Base-by-base conservation (phyloP, 30 jellyfish, hydroid and myxozoan genomes). In the Rhopilema esculentum region DNA sequence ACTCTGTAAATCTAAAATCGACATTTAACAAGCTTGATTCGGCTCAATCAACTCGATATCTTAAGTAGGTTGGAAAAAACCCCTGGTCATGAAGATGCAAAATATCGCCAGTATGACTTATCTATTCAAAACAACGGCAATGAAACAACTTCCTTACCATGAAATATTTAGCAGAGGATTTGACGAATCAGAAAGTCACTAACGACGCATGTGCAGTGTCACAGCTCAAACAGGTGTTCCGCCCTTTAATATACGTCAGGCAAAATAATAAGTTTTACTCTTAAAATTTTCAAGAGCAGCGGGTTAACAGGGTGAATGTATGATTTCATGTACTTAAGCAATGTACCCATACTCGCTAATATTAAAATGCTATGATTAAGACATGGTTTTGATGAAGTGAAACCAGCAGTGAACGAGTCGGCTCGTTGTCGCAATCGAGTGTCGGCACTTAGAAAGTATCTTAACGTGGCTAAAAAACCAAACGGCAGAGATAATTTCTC, bases 401-500 rank as follows among this genome's bases (percentile, higher is more conserved):
- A 25, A 49, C n/a, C 25, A 63, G n/a, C 18, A 66, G 68, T 24
- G 32, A 30, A 18, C 70, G 25, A 0, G 79, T 78, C 78, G 79
- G 88, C 75, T 17, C 66, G 79, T 61, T 78, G 63, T 21, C 24
- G 79, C 49, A 16, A 4, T 68, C 51, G 30, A 8, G 30, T 26
- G 88, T 78, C 79, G 88, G 90, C 90, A 40, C 57, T 32, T 33
- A 27, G 61, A 20, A 49, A 66, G 83, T 65, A 68, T 66, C 81
- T 64, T 72, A 25, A 29, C 90, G 64, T 32, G 82, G 90, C 57
- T 27, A 80, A 80, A 64, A 26, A 80, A 78, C 82, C 75, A 80
- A 29, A 33, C 82, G 82, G 90, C 90, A 62, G 90, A 69, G 82
- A 48, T 49, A 80, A 66, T 29, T 65, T 80, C 81, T 29, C 82